Percentiles rank a stretch among this genome's conserved stretches.
Conservation (phyloP, 2,888 invertebrate species). For the Cephonodes hylas region DNA sequence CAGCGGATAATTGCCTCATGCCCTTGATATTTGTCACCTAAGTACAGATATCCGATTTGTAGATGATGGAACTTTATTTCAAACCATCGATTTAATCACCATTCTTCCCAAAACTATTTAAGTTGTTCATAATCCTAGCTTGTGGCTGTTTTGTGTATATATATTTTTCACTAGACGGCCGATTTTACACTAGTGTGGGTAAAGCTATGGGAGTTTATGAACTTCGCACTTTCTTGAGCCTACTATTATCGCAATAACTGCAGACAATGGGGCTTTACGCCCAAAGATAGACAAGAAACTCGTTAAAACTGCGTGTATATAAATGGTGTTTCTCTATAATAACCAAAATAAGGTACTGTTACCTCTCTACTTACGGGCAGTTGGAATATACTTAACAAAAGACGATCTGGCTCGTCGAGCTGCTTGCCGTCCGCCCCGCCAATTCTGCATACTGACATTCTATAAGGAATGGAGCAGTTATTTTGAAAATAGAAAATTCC, state of each 20-base stretch:
- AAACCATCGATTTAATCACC: no score
- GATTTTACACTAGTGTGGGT: no score
- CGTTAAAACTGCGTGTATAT: constrained; percentile 30
- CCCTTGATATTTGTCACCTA: no score
- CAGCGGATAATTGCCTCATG: background rate
- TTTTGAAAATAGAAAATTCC: background rate
- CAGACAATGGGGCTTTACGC: background rate
- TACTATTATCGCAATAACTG: background rate
- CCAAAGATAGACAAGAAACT: constrained; percentile 31
- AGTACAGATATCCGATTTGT: background rate
- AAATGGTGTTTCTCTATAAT: constrained; percentile 18
- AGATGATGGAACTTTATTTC: background rate
- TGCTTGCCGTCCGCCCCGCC: no score
- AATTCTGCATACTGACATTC: background rate
- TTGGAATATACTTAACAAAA: constrained; percentile 9
- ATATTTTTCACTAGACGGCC: no score
- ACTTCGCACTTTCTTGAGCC: background rate
- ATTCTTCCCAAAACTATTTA: no score
- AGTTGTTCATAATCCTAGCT: no score
- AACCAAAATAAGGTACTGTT: constrained; percentile 20
- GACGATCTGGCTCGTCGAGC: background rate
- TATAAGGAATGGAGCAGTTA: background rate
- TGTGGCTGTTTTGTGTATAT: no score
- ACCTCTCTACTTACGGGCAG: constrained; percentile 7
- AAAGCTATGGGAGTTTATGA: no score